Evolutionary conservation across 2,113 vertebrate genomes (phyloP).

Genomic region (Trogon melanurus): DNA sequence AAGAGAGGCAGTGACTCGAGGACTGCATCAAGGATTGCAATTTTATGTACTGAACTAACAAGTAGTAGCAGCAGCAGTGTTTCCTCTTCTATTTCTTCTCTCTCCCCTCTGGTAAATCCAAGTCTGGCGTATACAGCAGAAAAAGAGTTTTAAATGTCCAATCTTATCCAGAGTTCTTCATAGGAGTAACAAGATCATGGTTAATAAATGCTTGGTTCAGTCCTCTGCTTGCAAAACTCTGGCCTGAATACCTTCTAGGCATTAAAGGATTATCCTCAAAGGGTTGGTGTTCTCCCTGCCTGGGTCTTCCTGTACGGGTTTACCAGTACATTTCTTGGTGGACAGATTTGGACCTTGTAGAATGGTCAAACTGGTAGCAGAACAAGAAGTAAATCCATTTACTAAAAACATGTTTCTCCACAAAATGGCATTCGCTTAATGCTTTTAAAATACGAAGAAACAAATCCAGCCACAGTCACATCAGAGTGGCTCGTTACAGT

Average conservation of each 20-base stretch:
- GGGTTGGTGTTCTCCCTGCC: not conserved
- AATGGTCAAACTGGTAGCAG: not conserved
- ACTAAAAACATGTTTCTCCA: not conserved
- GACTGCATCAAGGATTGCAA: not conserved
- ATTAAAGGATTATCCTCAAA: not conserved
- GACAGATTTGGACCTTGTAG: not conserved
- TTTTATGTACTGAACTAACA: slow-evolving; percentile 48
- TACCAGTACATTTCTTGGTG: not conserved
- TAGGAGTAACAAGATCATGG: slow-evolving; percentile 43
- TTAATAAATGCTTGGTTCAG: slow-evolving; percentile 17
- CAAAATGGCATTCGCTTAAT: not conserved
- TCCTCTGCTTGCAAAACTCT: not conserved
- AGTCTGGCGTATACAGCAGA: slow-evolving; percentile 44
- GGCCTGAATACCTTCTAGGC: not conserved
- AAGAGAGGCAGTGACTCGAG: not conserved
- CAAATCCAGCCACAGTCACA: not conserved
- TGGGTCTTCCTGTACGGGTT: not conserved
- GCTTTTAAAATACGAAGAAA: not conserved
- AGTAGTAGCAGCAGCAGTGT: slow-evolving; percentile 23
- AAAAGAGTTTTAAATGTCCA: slow-evolving; percentile 45
- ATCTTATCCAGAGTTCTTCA: slow-evolving; percentile 47
- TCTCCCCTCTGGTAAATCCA: slow-evolving; percentile 48
- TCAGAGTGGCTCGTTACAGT: not conserved
- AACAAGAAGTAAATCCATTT: not conserved
- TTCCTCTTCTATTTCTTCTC: slow-evolving; percentile 43